Percentiles rank a stretch among this genome's conserved stretches.
These are phyloP conservation scores for Bembecia ichneumoniformis DNA, from an alignment of 2,888 invertebrate genomes.

Conservation along the genomic window DNA sequence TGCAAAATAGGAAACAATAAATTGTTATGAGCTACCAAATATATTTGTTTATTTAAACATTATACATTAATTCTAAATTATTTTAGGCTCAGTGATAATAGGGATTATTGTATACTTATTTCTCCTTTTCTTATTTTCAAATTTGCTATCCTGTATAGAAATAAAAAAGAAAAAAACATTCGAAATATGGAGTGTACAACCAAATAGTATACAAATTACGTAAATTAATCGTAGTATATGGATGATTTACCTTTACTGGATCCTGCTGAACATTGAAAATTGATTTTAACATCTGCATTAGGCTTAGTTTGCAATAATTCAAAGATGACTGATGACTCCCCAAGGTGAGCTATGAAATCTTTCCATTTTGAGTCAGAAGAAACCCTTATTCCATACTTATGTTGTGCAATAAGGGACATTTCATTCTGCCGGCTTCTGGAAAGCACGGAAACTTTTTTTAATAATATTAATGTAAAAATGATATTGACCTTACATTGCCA, in stretches of 20 bases:
- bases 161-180: background rate
- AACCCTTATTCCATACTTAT: slow-evolving; percentile 76
- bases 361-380: slow-evolving; percentile 61
- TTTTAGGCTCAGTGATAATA: no score
- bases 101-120: no score
- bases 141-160: no score
- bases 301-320: slow-evolving; percentile 79
- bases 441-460: no score
- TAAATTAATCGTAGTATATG: no score
- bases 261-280: slow-evolving; percentile 50
- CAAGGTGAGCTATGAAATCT: slow-evolving; percentile 72
- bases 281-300: slow-evolving; percentile 71
- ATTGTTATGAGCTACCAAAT: no score
- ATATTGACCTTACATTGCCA: no score
- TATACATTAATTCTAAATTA: no score
- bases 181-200: background rate
- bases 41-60: no score
- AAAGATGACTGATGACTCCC: slow-evolving; percentile 76
- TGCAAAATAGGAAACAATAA: slow-evolving; percentile 25
- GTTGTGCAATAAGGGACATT: slow-evolving; percentile 77
- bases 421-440: slow-evolving; percentile 73
- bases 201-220: background rate
- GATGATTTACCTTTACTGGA: slow-evolving; percentile 68
- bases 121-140: no score
- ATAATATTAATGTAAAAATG: no score